A percentile compares a stretch with the other conserved stretches of the same genome.
Evolutionary conservation across 2,888 invertebrate genomes (phyloP).

Genomic region (Sicus ferrugineus): DNA sequence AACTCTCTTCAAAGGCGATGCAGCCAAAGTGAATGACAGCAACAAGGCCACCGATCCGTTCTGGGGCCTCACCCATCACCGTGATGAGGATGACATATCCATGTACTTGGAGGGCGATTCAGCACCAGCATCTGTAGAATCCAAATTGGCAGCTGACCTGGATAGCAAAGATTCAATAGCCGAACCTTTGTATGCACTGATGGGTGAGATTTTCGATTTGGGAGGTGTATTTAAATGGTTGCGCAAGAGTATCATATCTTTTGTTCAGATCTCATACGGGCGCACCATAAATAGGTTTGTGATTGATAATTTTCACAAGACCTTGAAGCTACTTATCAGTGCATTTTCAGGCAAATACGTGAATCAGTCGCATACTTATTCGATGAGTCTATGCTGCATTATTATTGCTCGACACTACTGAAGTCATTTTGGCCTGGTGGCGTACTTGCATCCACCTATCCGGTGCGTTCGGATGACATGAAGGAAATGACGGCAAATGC

Average conservation of each 20-base stretch:
- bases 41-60: constrained; percentile 66
- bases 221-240: constrained; percentile 88
- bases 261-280: constrained; percentile 92
- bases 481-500: constrained; percentile 75
- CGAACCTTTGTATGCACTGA: constrained; percentile 85
- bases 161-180: constrained; percentile 86
- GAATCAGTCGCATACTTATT: constrained; percentile 87
- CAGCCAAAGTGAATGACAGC: constrained; percentile 65
- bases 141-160: constrained; percentile 64
- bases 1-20: constrained; percentile 83
- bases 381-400: constrained; percentile 90
- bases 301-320: constrained; percentile 63
- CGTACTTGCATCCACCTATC: constrained; percentile 68
- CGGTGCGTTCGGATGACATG: constrained; percentile 69
- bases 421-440: constrained; percentile 93
- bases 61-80: constrained; percentile 66
- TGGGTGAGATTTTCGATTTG: constrained; percentile 91
- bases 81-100: constrained; percentile 83
- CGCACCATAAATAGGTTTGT: constrained; percentile 83
- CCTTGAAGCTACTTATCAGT: constrained; percentile 4
- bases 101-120: constrained; percentile 76
- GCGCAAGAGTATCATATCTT: constrained; percentile 85
- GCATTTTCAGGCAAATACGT: constrained; percentile 76
- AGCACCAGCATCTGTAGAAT: constrained; percentile 54
- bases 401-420: constrained; percentile 81